A percentile compares a stretch with the other conserved stretches of the same genome.
Conservation (phyloP, 2,113 vertebrate species). For the Myanophis thanlyinensis region DNA sequence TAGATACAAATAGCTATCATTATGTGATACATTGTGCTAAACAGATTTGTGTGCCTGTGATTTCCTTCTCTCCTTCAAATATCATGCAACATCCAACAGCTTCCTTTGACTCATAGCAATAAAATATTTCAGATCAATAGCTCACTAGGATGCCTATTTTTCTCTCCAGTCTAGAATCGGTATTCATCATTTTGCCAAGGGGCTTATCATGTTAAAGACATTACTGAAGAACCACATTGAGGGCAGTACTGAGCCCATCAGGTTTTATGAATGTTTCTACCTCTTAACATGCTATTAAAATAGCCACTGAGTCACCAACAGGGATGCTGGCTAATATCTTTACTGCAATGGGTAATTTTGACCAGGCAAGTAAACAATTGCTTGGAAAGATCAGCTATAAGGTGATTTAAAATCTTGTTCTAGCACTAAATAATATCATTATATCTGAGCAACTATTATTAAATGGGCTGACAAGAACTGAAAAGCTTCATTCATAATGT, state of each 20-base stretch:
- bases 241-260: constrained; percentile 68
- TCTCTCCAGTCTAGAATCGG: constrained; percentile 64
- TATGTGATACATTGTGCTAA: constrained; percentile 75
- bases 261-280: constrained; percentile 72
- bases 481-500: neutral
- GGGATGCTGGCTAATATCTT: constrained; percentile 77
- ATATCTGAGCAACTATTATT: constrained; percentile 3
- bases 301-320: constrained; percentile 77
- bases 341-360: constrained; percentile 76
- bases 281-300: constrained; percentile 78
- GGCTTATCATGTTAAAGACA: constrained; percentile 76
- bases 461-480: constrained; percentile 4
- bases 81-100: constrained; percentile 64
- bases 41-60: constrained; percentile 68
- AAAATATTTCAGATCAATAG: constrained; percentile 73
- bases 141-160: constrained; percentile 57
- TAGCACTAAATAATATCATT: constrained; percentile 11
- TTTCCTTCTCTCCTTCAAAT: constrained; percentile 62
- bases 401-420: constrained; percentile 22
- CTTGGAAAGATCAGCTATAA: constrained; percentile 21
- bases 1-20: constrained; percentile 77
- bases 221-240: constrained; percentile 74
- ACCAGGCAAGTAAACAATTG: constrained; percentile 66
- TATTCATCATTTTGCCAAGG: constrained; percentile 78
- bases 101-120: constrained; percentile 74